A percentile compares a stretch with the other conserved stretches of the same genome.
Evolutionary conservation across 2,113 vertebrate species (phyloP).

Genomic region (Mirza zaza): DNA sequence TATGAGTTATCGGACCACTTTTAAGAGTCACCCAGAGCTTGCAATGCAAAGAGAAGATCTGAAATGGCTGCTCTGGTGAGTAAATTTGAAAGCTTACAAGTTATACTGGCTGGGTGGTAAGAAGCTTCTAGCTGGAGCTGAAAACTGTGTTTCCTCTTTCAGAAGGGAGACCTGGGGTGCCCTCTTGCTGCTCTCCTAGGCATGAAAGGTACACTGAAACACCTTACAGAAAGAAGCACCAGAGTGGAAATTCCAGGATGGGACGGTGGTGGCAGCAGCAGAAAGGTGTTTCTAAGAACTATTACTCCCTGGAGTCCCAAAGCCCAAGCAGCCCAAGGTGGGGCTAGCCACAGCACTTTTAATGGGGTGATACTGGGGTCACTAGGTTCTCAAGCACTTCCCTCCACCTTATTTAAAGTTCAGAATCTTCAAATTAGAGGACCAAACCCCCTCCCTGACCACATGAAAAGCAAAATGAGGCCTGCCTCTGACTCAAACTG

Average conservation of each 20-base stretch:
- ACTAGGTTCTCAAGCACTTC: background rate
- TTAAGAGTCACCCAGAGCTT: background rate
- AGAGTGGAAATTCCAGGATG: background rate
- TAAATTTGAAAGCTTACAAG: background rate
- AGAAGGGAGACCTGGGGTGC: background rate
- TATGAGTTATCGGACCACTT: background rate
- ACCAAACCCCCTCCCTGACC: background rate
- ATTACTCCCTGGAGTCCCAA: background rate
- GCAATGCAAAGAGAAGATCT: background rate
- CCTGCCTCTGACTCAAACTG: constrained; percentile 1
- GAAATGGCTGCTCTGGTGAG: background rate
- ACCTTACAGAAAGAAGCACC: background rate
- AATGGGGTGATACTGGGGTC: background rate
- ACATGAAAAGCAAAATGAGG: constrained; percentile 51
- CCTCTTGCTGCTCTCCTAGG: background rate
- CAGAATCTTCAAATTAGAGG: constrained; percentile 55
- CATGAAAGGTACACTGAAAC: background rate
- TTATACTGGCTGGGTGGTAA: background rate
- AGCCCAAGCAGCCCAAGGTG: background rate
- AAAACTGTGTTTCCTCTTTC: background rate
- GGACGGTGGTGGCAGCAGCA: background rate
- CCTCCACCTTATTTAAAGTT: constrained; percentile 29
- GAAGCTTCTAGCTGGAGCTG: background rate
- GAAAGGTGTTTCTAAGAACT: background rate
- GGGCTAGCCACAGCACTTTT: background rate